Percentiles rank a stretch among this genome's conserved stretches.
phyloP scores from a whole-genome alignment of 2,888 invertebrate genomes.

The Oligia latruncula region DNA sequence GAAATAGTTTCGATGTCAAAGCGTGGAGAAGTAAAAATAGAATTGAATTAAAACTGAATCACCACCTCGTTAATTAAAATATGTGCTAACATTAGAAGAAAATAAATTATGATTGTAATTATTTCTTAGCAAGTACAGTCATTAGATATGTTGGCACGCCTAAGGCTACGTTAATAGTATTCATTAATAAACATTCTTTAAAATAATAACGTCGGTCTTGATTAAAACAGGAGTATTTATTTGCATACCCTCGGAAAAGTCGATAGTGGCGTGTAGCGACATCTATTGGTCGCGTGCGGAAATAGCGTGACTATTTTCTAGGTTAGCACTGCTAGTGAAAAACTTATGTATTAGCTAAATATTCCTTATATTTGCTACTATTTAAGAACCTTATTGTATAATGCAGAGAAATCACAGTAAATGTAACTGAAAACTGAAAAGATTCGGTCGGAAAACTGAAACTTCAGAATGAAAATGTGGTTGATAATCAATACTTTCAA shows the following conservation, averaged over 20 bases:
- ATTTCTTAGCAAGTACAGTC: conserved; percentile 20
- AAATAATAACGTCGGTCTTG: conserved; percentile 22
- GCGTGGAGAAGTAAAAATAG: neutral
- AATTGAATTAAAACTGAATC: conserved; percentile 23
- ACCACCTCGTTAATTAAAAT: conserved; percentile 35
- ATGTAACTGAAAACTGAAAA: neutral
- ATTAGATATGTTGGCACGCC: conserved; percentile 54
- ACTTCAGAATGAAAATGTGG: conserved; percentile 47
- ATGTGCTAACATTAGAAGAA: conserved; percentile 37
- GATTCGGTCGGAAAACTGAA: neutral
- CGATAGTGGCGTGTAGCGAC: conserved; percentile 74
- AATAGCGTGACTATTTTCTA: conserved; percentile 64
- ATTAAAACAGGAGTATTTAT: conserved; percentile 42
- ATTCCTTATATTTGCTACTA: conserved; percentile 6
- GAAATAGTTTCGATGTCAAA: neutral
- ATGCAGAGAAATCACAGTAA: neutral
- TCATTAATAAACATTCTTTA: conserved; percentile 55
- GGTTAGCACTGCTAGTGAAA: conserved; percentile 68
- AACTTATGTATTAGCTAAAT: neutral
- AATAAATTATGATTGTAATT: conserved; percentile 40
- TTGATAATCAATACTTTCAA: conserved; percentile 53
- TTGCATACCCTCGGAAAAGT: conserved; percentile 55
- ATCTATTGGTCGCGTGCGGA: conserved; percentile 72
- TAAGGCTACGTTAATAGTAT: conserved; percentile 37
- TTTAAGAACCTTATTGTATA: neutral